Conservation (phyloP, 2,113 vertebrate genomes). For the Cervus canadensis region DNA sequence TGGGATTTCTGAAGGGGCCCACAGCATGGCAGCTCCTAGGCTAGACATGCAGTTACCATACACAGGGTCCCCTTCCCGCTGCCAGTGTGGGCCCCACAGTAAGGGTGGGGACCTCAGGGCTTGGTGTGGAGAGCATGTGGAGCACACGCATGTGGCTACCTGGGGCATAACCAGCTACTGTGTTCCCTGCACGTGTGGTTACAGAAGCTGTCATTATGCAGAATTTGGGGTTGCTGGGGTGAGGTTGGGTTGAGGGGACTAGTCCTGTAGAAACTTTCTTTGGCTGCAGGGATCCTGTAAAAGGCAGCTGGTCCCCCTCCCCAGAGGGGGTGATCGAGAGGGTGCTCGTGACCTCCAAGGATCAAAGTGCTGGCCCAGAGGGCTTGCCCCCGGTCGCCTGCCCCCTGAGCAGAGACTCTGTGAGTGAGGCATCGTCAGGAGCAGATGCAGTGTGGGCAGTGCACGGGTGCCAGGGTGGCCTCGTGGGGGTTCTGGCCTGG, state of each 20-base stretch:
- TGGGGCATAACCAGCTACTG: neutral
- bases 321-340: too few species aligned
- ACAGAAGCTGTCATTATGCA: neutral
- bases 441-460: neutral
- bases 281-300: too few species aligned
- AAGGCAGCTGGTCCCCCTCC: too few species aligned
- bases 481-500: neutral
- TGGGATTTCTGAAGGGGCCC: neutral
- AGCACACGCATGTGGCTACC: too few species aligned
- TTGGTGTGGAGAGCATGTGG: neutral
- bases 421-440: neutral
- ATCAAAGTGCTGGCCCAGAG: too few species aligned
- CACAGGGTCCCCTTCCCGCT: neutral
- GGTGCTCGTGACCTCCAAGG: too few species aligned
- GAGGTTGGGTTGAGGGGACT: accelerated
- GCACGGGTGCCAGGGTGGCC: too few species aligned
- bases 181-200: too few species aligned
- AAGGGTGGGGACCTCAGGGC: neutral
- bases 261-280: too few species aligned
- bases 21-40: neutral
- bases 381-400: neutral
- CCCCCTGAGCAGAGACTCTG: neutral
- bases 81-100: neutral
- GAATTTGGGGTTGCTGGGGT: too few species aligned
- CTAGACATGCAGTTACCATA: neutral